Evolutionary conservation across 2,888 invertebrate species (phyloP), one percentile per base, ranked within the genome.

Genomic region (Nymphalis urticae): DNA sequence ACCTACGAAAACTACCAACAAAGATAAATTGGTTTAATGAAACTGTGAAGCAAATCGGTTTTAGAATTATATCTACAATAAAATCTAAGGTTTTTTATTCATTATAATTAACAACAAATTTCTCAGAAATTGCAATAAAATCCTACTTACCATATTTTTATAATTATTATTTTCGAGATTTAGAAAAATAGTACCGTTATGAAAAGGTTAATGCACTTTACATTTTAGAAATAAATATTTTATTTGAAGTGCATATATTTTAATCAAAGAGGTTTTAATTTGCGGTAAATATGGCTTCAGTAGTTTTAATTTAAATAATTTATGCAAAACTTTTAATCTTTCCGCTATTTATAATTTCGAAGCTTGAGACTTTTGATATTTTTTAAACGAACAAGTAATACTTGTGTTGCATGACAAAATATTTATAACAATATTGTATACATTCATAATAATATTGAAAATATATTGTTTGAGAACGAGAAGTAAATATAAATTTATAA

Each of bases 1-100:
- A 32, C 54, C 27, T 56, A 56, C 27, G 32, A 56, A 56, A 24
- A 13, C 24, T 13, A 32, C 17, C 54, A 56, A 56, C 27, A 19
- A 56, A 56, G 32, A 56, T 56, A 56, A 56, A 32, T 32, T 56
- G 32, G 54, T 32, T 56, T 56, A 32, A 56, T 56, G 27, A 56
- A n/a, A 6, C 54, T 32, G 27, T 56, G 16, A 56, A 56, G 32
- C 54, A 56, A 56, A 56, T 32, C 54, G 27, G 32, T 27, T 56
- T 56, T 32, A 56, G 24, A 56, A 32, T 56, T 32, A 56, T 24
- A 16, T 32, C 54, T 17, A 32, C 32, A 32, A 56, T 56, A 56
- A 56, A 56, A 27, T 17, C 27, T 32, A 32, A 56, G 54, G 27
- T 56, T 56, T 53, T 53, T 53, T 56, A 27, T 56, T 17, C 17